These are phyloP conservation scores for Pammene aurita DNA, from an alignment of 2,888 invertebrate species.

Conservation along the genomic window DNA sequence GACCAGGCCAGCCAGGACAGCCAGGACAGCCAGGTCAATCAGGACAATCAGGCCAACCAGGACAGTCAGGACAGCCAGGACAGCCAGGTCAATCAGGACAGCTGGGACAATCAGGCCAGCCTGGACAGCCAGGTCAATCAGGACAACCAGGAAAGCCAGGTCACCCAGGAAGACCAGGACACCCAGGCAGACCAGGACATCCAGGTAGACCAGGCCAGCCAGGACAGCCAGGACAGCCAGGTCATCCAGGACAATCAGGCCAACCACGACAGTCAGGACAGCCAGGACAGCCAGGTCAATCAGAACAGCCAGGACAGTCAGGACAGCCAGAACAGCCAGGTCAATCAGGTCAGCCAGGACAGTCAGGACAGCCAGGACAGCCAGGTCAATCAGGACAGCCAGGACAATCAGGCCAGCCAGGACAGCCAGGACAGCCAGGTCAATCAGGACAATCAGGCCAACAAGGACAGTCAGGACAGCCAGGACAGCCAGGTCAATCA, in stretches of 20 bases:
- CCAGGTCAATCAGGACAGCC: not conserved
- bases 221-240: not conserved
- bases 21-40: not conserved
- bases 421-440: not conserved
- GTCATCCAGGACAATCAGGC: not conserved
- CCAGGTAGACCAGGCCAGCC: not conserved
- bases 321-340: not conserved
- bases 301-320: not conserved
- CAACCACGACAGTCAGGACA: not conserved
- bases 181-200: not conserved
- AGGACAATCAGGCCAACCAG: constrained; percentile 1
- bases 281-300: not conserved
- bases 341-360: not conserved
- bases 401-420: not conserved
- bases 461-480: not conserved
- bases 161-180: not conserved
- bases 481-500: not conserved
- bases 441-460: not conserved
- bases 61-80: not conserved
- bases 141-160: not conserved
- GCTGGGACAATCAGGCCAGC: not conserved
- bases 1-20: not conserved
- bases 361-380: not conserved
- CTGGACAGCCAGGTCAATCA: not conserved
- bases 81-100: not conserved